Percentiles rank a stretch among this genome's conserved stretches.
Evolutionary conservation across 2,797 vertebrate genomes (phyloP).

Genomic region (Hephaestus fuliginosus): DNA sequence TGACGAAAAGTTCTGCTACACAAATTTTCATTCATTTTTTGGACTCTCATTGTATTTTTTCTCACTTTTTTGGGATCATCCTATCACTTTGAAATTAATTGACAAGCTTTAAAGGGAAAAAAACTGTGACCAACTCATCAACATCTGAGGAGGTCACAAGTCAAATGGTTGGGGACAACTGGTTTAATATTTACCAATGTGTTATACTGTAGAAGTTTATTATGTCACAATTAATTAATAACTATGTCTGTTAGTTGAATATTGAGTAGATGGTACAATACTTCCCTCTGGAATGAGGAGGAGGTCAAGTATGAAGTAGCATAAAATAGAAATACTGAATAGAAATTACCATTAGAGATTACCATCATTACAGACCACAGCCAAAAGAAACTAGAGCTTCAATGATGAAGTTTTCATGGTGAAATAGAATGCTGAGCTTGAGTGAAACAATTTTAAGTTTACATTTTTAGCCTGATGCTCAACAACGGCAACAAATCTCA

Average conservation of each 20-base stretch:
- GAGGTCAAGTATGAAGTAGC: neutral
- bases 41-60: neutral
- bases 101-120: neutral
- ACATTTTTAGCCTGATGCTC: conserved; percentile 5
- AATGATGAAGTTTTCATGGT: neutral
- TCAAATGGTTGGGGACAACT: neutral
- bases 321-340: neutral
- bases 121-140: neutral
- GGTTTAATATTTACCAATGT: neutral
- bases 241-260: conserved; percentile 1
- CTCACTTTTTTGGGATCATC: neutral
- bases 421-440: neutral
- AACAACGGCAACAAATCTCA: conserved; percentile 6
- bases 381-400: neutral
- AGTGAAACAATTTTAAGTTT: neutral
- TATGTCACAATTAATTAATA: neutral
- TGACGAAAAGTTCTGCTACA: neutral
- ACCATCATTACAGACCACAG: neutral
- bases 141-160: neutral
- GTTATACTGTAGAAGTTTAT: neutral
- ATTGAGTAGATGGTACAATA: neutral
- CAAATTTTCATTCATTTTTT: neutral
- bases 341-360: neutral
- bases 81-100: neutral
- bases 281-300: neutral